Evolutionary conservation across 2,888 invertebrate species (phyloP), one percentile per base, ranked within the genome.

Genomic region (Macrosiphum euphorbiae): DNA sequence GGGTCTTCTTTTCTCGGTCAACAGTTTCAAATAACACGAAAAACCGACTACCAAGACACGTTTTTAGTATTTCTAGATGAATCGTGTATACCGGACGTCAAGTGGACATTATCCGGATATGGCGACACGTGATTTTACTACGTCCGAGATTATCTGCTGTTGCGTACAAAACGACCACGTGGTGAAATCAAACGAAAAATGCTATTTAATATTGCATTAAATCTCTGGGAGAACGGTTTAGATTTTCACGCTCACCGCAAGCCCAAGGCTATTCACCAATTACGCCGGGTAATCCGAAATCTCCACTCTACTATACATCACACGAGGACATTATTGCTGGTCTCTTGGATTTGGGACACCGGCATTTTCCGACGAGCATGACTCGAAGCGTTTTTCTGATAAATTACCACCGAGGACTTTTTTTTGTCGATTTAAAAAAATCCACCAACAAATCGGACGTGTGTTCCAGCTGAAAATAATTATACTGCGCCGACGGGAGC

Each of bases 261-360:
- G 50, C 50, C 47, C 11, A 44, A 47, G 41, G 44, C 44, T 86
- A 47, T 28, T 47, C 28, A 13, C 47, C 87, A 35, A 35, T 78
- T 44, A 28, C 28, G 28, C 0, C 2, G 7, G 50, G 50, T 87
- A n/a, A 87, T 87, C 47, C 50, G n/a, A 28, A 47, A 47, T 50
- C 13, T 86, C 47, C 50, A 50, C 16, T 47, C n/a, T 5, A 50
- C 87, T 47, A 50, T 47, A 50, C n/a, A 47, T 87, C 50, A 50
- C n/a, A 50, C 28, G n/a, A 87, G 28, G 50, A n/a, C 7, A 87
- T 87, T 28, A 87, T 87, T 87, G n/a, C 87, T 47, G 47, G 87
- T 47, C 7, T 87, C 28, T 28, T 28, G 47, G 16, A 87, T 28
- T n/a, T 50, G n/a, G 87, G n/a, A 87, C 87, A 87, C 2, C 0